Conservation (phyloP, 2,113 vertebrate genomes). For the Hiodon tergisus region DNA sequence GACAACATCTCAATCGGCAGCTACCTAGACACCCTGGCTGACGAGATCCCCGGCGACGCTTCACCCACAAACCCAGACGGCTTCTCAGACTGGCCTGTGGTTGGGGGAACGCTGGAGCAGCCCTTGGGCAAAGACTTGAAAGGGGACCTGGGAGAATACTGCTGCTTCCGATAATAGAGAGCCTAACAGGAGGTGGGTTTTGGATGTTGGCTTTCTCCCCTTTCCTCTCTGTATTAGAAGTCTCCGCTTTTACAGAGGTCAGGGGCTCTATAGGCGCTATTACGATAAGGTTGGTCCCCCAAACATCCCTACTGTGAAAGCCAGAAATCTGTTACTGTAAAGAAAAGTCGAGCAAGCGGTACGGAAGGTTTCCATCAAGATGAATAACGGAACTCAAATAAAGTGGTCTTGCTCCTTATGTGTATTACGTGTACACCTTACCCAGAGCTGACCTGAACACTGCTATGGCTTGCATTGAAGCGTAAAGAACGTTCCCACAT, state of each 20-base stretch:
- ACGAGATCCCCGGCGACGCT: conserved; percentile 66
- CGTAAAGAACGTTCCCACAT: too few relatives aligned
- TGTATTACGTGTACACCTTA: not conserved
- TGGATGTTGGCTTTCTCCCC: not conserved
- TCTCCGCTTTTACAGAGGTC: not conserved
- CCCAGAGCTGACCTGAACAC: not conserved
- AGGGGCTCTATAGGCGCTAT: not conserved
- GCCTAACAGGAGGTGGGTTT: not conserved
- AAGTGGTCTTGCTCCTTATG: not conserved
- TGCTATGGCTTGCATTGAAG: not conserved
- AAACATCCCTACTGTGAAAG: too few relatives aligned
- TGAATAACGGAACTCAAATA: not conserved
- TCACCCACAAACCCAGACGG: conserved; percentile 68
- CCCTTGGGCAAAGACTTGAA: conserved; percentile 56
- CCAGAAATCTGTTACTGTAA: not conserved
- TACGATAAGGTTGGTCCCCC: not conserved
- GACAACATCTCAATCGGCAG: conserved; percentile 75
- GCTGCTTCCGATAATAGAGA: conserved; percentile 62
- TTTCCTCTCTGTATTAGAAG: not conserved
- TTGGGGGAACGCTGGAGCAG: conserved; percentile 45
- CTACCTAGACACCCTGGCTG: conserved; percentile 73
- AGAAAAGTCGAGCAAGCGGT: too few relatives aligned
- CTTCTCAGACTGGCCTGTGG: conserved; percentile 60
- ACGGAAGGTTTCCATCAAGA: too few relatives aligned
- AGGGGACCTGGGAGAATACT: conserved; percentile 68